phyloP scores from a whole-genome alignment of 2,888 invertebrate genomes.

The Megastigmus dorsalis region DNA sequence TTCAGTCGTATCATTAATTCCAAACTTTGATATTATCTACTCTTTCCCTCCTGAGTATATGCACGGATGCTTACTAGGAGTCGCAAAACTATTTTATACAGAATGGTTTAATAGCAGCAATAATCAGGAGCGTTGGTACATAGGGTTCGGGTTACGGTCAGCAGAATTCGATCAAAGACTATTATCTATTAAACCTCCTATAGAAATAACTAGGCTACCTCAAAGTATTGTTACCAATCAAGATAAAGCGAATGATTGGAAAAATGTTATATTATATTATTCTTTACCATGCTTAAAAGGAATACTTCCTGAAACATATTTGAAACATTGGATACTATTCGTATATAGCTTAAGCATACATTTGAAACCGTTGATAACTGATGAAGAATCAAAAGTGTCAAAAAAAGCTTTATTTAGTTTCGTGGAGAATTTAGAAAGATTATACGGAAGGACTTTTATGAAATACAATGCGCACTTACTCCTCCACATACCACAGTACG shows the following conservation, averaged over 20 bases:
- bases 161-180: constrained; percentile 32
- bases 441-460: constrained; percentile 1
- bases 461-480: not conserved
- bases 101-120: constrained; percentile 35
- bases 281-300: constrained; percentile 48
- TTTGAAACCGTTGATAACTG: not conserved
- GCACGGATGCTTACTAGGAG: constrained; percentile 46
- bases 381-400: not conserved
- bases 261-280: constrained; percentile 52
- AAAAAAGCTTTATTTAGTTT: not conserved
- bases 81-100: constrained; percentile 42
- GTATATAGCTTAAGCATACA: constrained; percentile 27
- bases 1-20: constrained; percentile 21
- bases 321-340: constrained; percentile 48
- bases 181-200: constrained; percentile 32
- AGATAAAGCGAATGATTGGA: constrained; percentile 53
- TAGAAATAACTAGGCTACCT: constrained; percentile 44
- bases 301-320: constrained; percentile 25
- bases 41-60: no score
- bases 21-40: constrained; percentile 45
- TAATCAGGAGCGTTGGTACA: constrained; percentile 17
- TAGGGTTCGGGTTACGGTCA: constrained; percentile 23
- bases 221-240: not conserved
- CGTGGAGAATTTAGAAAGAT: not conserved
- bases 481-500: not conserved